Evolutionary conservation across 2,888 invertebrate species (phyloP).

Genomic region (Apotomis turbidana): DNA sequence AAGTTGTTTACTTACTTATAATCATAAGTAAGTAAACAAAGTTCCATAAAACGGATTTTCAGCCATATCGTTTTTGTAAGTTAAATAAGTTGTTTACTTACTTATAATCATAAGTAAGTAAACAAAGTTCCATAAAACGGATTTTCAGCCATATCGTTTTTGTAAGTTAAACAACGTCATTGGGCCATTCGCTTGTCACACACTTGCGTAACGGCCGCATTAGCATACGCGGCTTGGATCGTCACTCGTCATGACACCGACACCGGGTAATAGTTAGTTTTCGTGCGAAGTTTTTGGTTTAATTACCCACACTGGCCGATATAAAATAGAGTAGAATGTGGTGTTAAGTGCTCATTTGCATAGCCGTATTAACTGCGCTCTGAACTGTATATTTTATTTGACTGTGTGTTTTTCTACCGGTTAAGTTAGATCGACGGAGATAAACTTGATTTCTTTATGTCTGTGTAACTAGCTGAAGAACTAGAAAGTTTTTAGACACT

Average conservation of each 20-base stretch:
- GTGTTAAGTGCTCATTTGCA: constrained; percentile 40
- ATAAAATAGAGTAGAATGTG: constrained; percentile 37
- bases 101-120: no score
- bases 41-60: no score
- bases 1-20: no score
- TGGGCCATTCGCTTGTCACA: not conserved
- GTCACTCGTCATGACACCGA: constrained; percentile 24
- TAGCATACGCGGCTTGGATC: constrained; percentile 8
- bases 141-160: no score
- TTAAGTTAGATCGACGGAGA: constrained; percentile 20
- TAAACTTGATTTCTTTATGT: constrained; percentile 22
- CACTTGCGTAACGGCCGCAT: not conserved
- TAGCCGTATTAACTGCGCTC: constrained; percentile 26
- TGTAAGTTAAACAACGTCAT: not conserved
- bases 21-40: no score
- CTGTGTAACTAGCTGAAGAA: constrained; percentile 4
- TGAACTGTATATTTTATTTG: constrained; percentile 33
- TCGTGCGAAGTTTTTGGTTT: constrained; percentile 37
- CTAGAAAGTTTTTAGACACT: constrained; percentile 26
- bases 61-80: no score
- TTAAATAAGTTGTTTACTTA: no score
- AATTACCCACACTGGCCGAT: constrained; percentile 31
- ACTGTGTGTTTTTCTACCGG: constrained; percentile 32
- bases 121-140: no score
- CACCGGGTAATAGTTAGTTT: constrained; percentile 27